Base-by-base conservation (phyloP, 2,797 vertebrate species). In the Protosalanx chinensis region DNA sequence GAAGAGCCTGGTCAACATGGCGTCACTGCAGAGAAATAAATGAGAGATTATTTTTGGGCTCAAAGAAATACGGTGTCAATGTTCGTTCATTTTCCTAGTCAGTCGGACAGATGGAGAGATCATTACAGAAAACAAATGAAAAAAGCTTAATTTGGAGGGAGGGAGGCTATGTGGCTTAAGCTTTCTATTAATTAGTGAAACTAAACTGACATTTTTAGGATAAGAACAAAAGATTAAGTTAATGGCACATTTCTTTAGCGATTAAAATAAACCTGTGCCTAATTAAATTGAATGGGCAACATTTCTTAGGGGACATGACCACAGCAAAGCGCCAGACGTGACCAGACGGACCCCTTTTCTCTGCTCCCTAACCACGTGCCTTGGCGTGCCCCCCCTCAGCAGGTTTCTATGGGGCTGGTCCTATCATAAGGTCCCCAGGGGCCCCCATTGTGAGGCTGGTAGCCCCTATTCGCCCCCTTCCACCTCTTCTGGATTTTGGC, bases 1-100 rank as follows among this genome's bases (percentile, higher is more conserved):
- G 95, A 98, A 98, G 88, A 98, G 93, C 79, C 97, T 93, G 88
- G 96, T 98, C 94, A 98, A 92, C 97, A 98, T 98, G 85, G 87
- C 94, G 90, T 83, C 77, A 86, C 89, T 74, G 56, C 35, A 13
- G 74, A 70, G 20, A 13, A 75, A 70, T 20, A 37, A 20, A 74
- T 32, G 27, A 33, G 20, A 35, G 30, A 71, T 67, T 75, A 53
- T 63, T 56, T 64, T 30, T 32, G 58, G 46, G 46, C 27, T n/a
- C 18, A 64, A 8, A 53, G 23, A 51, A 51, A 56, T 15, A 16
- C 5, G 5, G 49, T 51, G 51, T 32, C 29, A 32, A 7, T 2
- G 16, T 16, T 18, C 5, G 16, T n/a, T 18, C n/a, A 5, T 56
- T 18, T 56, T 56, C 6, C 51, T 56, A 6, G 18, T n/a, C 6